These are phyloP conservation scores for Ligdia adustata DNA, from an alignment of 2,888 invertebrate species.

Conservation along the genomic window DNA sequence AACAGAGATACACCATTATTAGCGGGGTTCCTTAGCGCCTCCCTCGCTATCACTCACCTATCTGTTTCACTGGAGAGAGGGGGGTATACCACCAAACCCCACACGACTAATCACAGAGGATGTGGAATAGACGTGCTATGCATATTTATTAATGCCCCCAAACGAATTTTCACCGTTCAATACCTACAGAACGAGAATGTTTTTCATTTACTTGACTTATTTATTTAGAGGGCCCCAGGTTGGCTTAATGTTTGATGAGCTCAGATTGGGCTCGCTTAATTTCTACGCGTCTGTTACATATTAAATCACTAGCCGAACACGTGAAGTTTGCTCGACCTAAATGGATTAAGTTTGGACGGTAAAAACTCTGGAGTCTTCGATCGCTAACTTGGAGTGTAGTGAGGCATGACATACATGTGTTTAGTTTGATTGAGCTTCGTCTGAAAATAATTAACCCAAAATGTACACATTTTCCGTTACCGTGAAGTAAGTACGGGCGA, in stretches of 20 bases:
- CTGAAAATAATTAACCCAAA: slow-evolving; percentile 57
- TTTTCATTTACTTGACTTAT: slow-evolving; percentile 79
- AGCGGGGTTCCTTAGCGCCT: slow-evolving; percentile 69
- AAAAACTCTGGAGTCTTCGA: slow-evolving; percentile 39
- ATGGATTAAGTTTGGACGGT: slow-evolving; percentile 56
- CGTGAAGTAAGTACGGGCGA: slow-evolving; percentile 55
- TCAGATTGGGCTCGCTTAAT: slow-evolving; percentile 72
- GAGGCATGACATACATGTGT: slow-evolving; percentile 33
- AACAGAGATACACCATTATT: slow-evolving; percentile 80
- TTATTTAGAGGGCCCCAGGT: slow-evolving; percentile 76
- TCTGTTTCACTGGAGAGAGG: slow-evolving; percentile 69
- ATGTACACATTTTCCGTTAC: slow-evolving; percentile 54
- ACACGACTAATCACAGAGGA: slow-evolving; percentile 81
- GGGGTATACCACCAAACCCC: slow-evolving; percentile 54
- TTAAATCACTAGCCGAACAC: slow-evolving; percentile 60
- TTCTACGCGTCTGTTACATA: slow-evolving; percentile 59
- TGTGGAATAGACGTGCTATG: slow-evolving; percentile 81
- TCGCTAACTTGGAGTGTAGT: slow-evolving; percentile 33
- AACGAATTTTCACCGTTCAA: slow-evolving; percentile 76
- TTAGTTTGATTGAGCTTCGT: slow-evolving; percentile 41
- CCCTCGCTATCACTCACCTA: slow-evolving; percentile 82
- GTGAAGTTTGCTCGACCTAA: slow-evolving; percentile 50
- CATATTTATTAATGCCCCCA: slow-evolving; percentile 80
- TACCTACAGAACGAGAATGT: slow-evolving; percentile 66
- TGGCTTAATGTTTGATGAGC: slow-evolving; percentile 80